Percentiles rank a stretch among this genome's conserved stretches.
Conservation (phyloP, 2,888 invertebrate species). For the Stenodema calcarata region DNA sequence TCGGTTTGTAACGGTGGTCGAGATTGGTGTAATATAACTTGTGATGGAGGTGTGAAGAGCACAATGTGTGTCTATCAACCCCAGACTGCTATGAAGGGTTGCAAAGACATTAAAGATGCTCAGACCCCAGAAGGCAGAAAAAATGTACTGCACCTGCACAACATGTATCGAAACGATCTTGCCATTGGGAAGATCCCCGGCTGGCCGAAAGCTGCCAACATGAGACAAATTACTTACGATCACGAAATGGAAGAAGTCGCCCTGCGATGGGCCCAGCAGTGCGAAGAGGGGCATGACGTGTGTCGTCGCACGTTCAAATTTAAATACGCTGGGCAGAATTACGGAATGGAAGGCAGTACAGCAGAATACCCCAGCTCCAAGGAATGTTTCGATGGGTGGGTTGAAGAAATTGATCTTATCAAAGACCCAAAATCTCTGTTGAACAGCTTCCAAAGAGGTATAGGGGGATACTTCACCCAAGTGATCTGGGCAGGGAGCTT, state of each 20-base stretch:
- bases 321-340: constrained; percentile 7
- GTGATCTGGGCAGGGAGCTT: constrained; percentile 41
- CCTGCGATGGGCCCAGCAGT: constrained; percentile 43
- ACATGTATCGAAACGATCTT: not conserved
- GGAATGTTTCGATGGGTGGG: constrained; percentile 5
- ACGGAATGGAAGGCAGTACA: not conserved
- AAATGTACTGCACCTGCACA: not conserved
- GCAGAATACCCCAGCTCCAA: not conserved
- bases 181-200: not conserved
- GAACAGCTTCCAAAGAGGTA: not conserved
- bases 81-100: not conserved
- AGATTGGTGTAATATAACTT: not conserved
- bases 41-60: not conserved
- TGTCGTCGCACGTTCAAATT: not conserved
- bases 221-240: constrained; percentile 39
- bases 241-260: not conserved
- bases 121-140: not conserved
- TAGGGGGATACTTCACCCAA: constrained; percentile 38
- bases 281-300: constrained; percentile 17
- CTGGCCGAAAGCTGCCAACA: constrained; percentile 26
- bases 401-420: constrained; percentile 12
- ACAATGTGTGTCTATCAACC: not conserved
- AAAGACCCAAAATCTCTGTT: not conserved
- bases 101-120: not conserved
- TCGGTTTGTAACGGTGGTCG: not conserved